Conservation (phyloP, 2,113 vertebrate species). For the Orientallactaga bullata region DNA sequence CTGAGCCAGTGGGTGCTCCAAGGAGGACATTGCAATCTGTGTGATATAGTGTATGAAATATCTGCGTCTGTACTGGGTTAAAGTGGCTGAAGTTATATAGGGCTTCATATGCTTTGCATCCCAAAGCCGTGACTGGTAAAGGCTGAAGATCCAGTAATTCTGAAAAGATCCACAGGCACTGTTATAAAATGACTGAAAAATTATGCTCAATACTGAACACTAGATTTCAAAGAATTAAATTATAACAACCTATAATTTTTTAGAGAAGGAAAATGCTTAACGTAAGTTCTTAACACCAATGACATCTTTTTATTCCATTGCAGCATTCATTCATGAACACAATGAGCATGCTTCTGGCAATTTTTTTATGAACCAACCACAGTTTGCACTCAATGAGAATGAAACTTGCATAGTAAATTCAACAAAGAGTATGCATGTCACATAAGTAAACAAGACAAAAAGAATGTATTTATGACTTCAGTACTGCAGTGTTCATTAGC, state of each 20-base stretch:
- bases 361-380: background rate
- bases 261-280: background rate
- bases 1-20: slow-evolving; percentile 98
- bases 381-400: slow-evolving; percentile 26
- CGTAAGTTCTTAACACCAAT: background rate
- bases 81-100: slow-evolving; percentile 98
- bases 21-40: slow-evolving; percentile 97
- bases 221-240: slow-evolving; percentile 24
- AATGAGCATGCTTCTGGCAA: background rate
- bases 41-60: slow-evolving; percentile 98
- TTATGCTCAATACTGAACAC: background rate
- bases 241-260: slow-evolving; percentile 31
- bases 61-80: slow-evolving; percentile 99
- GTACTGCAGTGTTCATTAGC: background rate
- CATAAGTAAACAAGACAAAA: slow-evolving; percentile 46
- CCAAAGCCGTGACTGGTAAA: slow-evolving; percentile 93
- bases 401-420: background rate
- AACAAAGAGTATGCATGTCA: background rate
- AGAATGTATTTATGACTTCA: slow-evolving; percentile 12
- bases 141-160: slow-evolving; percentile 98
- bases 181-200: slow-evolving; percentile 41
- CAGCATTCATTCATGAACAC: background rate
- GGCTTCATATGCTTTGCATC: slow-evolving; percentile 91
- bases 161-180: slow-evolving; percentile 82
- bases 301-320: background rate